Evolutionary conservation across 2,888 invertebrate genomes (phyloP).

Genomic region (Coelogynopora nodosa): DNA sequence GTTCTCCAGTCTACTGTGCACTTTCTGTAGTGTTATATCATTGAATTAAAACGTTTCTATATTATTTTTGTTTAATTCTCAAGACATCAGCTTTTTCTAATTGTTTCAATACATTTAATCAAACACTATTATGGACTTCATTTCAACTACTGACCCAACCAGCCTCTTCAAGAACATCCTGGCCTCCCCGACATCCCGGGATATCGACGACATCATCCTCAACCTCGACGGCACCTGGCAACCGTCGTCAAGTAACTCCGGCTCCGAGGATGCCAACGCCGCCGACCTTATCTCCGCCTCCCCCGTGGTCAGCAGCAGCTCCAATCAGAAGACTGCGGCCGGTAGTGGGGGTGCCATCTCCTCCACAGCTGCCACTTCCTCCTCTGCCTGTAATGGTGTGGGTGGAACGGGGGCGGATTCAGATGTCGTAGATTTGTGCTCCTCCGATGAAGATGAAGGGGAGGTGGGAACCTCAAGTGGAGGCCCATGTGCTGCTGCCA

Average conservation of each 20-base stretch:
- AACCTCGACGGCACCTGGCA: background rate
- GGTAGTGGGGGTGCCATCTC: too few relatives aligned
- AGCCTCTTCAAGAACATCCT: background rate
- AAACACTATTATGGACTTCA: too few relatives aligned
- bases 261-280: background rate
- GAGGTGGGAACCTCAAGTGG: background rate
- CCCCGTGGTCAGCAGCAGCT: background rate
- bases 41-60: too few relatives aligned
- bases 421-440: background rate
- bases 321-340: background rate
- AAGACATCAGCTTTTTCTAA: too few relatives aligned
- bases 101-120: too few relatives aligned
- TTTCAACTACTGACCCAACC: too few relatives aligned
- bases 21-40: too few relatives aligned
- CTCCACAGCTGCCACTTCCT: background rate
- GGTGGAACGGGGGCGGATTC: background rate
- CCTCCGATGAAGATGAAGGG: background rate
- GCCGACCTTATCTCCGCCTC: too few relatives aligned
- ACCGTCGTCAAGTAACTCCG: background rate
- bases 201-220: background rate
- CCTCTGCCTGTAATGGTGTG: background rate
- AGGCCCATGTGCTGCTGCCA: background rate
- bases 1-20: too few relatives aligned
- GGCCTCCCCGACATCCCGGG: background rate
- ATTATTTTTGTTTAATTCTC: too few relatives aligned